phyloP scores from a whole-genome alignment of 1,140 invertebrate genomes.

The Drosophila trapezifrons region DNA sequence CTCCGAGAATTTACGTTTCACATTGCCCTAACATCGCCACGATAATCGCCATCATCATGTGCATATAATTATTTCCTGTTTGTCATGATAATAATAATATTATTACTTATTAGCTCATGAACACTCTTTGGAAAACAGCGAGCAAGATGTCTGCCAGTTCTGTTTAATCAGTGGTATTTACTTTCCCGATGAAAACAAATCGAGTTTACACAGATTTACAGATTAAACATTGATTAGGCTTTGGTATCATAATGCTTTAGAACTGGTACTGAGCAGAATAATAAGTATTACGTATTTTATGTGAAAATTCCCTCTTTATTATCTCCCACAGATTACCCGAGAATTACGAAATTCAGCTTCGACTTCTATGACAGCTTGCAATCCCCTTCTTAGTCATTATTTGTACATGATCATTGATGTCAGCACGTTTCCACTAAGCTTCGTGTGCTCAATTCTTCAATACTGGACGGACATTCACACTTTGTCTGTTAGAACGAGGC shows the following conservation, averaged over 20 bases:
- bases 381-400: constrained; percentile 16
- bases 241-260: neutral
- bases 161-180: neutral
- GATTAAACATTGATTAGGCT: constrained; percentile 3
- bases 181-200: constrained; percentile 4
- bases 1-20: constrained; percentile 34
- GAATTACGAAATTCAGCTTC: neutral
- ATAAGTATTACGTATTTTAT: neutral
- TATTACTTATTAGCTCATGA: constrained; percentile 13
- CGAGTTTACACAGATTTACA: neutral
- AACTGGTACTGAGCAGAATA: no score
- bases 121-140: neutral
- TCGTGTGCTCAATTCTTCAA: constrained; percentile 13
- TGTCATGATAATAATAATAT: constrained; percentile 21
- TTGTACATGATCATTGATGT: constrained; percentile 9
- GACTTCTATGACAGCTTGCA: neutral
- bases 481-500: neutral
- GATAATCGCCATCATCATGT: constrained; percentile 19
- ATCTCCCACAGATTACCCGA: neutral
- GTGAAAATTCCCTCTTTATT: neutral
- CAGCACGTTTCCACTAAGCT: constrained; percentile 14
- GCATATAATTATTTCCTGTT: constrained; percentile 37
- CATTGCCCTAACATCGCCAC: constrained; percentile 7
- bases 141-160: neutral
- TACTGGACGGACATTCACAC: constrained; percentile 1